Evolutionary conservation across 2,113 vertebrate genomes (phyloP).

Genomic region (Pycnonotus jocosus): DNA sequence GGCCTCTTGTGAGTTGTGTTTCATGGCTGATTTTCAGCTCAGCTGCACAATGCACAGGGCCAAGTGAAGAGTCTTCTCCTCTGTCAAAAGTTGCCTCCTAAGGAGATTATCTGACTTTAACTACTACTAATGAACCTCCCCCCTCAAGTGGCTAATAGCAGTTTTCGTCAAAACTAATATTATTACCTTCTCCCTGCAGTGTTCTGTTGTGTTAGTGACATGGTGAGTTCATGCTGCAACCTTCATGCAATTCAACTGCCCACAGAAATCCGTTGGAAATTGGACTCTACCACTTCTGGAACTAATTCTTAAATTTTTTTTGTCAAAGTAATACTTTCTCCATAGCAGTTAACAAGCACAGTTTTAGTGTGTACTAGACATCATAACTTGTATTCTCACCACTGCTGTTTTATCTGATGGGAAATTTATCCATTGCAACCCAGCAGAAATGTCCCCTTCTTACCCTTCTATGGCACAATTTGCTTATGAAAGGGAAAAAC

Average conservation of each 20-base stretch:
- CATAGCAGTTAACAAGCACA: neutral
- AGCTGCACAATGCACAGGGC: neutral
- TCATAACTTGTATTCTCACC: neutral
- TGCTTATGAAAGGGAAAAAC: constrained; percentile 28
- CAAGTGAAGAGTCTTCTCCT: neutral
- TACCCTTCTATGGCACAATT: neutral
- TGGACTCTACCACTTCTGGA: neutral
- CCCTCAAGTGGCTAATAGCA: neutral
- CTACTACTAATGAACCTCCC: neutral
- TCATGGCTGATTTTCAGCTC: neutral
- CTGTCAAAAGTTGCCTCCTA: neutral
- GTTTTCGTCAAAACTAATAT: neutral
- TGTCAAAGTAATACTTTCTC: neutral
- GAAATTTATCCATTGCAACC: neutral
- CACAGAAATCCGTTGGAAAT: neutral
- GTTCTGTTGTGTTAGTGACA: neutral
- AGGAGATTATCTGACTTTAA: neutral
- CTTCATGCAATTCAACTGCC: neutral
- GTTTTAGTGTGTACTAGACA: neutral
- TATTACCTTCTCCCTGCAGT: neutral
- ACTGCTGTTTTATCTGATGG: neutral
- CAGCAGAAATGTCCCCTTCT: neutral
- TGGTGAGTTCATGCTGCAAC: neutral
- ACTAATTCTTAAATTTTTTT: neutral
- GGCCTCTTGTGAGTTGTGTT: neutral